Conservation (phyloP, 2,113 vertebrate species). For the Stercorarius parasiticus region DNA sequence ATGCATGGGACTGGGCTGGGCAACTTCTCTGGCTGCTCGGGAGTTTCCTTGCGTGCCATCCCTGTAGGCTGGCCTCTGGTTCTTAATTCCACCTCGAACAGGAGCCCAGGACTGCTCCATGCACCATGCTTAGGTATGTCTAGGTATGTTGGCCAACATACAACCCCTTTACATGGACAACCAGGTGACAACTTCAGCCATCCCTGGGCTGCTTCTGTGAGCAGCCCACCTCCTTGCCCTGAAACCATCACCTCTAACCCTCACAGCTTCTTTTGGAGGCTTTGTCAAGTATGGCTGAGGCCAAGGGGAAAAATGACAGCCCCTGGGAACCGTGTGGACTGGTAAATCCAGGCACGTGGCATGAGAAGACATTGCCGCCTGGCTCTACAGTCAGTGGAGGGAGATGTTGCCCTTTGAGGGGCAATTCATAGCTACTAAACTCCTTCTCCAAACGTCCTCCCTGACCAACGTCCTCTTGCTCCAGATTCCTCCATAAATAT, state of each 20-base stretch:
- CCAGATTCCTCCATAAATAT: neutral
- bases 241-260: neutral
- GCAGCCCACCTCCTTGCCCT: neutral
- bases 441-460: neutral
- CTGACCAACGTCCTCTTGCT: neutral
- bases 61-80: neutral
- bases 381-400: neutral
- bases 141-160: too few species aligned
- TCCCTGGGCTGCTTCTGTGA: neutral
- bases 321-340: neutral
- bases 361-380: neutral
- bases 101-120: neutral
- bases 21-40: neutral
- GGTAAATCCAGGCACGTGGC: too few species aligned
- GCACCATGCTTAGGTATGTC: neutral
- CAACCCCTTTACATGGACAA: neutral
- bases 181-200: neutral
- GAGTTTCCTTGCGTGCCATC: neutral
- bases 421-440: neutral
- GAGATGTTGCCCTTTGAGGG: neutral
- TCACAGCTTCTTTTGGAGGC: neutral
- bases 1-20: neutral
- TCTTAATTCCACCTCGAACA: neutral
- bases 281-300: neutral
- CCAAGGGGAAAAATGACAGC: neutral